phyloP scores from a whole-genome alignment of 2,113 vertebrate species.

The Pelodiscus sinensis region DNA sequence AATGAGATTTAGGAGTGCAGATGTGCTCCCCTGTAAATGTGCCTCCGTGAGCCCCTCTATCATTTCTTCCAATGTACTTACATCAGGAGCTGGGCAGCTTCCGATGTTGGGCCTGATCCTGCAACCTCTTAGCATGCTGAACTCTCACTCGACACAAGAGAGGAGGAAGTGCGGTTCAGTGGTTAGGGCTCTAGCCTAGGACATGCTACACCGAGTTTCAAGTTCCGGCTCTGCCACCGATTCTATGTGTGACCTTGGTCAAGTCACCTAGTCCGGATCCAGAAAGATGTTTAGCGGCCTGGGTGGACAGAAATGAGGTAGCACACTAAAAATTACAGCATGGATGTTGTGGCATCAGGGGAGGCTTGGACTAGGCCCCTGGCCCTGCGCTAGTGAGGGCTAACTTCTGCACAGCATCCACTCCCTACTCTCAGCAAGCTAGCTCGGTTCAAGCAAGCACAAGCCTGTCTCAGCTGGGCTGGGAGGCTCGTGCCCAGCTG shows the following conservation, averaged over 20 bases:
- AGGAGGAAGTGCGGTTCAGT: background rate
- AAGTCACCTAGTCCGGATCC: background rate
- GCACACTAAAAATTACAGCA: background rate
- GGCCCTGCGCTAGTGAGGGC: no score
- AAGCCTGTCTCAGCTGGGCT: background rate
- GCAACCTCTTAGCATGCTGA: background rate
- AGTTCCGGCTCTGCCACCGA: background rate
- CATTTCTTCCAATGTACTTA: background rate
- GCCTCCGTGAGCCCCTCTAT: background rate
- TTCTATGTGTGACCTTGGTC: no score
- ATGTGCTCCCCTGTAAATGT: background rate
- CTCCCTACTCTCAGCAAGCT: background rate
- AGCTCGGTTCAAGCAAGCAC: background rate
- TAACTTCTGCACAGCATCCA: no score
- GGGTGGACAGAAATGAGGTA: background rate
- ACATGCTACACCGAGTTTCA: no score
- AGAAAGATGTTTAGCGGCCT: background rate
- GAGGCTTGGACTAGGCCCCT: background rate
- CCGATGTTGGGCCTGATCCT: background rate
- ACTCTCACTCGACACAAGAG: background rate
- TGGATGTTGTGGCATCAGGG: background rate
- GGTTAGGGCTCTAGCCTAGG: no score
- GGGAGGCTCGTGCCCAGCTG: background rate
- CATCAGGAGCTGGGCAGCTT: background rate
- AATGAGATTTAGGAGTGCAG: background rate